Conservation (phyloP, 2,113 vertebrate species). For the Globicephala melas region DNA sequence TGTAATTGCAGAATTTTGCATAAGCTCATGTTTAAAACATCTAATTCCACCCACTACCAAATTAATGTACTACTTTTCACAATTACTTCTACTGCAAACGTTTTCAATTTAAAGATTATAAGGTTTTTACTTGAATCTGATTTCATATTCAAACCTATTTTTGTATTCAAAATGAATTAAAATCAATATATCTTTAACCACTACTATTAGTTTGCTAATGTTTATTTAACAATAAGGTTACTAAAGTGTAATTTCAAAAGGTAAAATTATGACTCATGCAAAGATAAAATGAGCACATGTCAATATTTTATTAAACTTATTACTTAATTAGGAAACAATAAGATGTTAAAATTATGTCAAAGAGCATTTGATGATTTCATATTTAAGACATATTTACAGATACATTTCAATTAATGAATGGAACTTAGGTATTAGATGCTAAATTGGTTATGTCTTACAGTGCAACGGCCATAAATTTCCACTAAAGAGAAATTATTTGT, state of each 20-base stretch:
- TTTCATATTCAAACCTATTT: neutral
- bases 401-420: neutral
- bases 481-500: neutral
- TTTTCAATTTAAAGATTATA: neutral
- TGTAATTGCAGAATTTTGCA: neutral
- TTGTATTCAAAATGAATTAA: neutral
- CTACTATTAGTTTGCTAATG: neutral
- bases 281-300: neutral
- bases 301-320: neutral
- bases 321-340: neutral
- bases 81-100: neutral
- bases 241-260: neutral
- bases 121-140: neutral
- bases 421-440: neutral
- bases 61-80: neutral
- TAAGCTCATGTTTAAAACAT: neutral
- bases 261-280: neutral
- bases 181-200: neutral
- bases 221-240: neutral
- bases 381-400: neutral
- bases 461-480: neutral
- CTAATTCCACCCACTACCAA: neutral
- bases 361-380: neutral
- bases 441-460: neutral
- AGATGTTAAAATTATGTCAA: neutral